Evolutionary conservation across 2,888 invertebrate species (phyloP).

Genomic region (Pinctada fucata): DNA sequence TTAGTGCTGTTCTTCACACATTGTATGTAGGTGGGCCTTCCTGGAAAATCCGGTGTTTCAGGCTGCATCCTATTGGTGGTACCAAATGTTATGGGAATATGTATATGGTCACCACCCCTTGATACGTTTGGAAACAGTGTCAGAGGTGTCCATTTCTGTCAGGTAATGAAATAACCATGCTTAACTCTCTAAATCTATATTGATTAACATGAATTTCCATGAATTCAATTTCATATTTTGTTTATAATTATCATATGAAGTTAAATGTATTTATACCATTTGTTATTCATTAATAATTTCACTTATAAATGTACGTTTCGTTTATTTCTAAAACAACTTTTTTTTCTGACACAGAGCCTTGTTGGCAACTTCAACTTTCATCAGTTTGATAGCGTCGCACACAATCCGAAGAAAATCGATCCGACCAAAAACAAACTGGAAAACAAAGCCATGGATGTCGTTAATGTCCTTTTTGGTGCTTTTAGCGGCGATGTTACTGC

Average conservation of each 20-base stretch:
- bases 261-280: no score
- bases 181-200: no score
- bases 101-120: constrained; percentile 95
- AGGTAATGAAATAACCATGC: constrained; percentile 71
- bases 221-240: no score
- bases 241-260: no score
- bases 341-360: no score
- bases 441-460: constrained; percentile 92
- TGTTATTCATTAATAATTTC: no score
- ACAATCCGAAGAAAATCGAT: constrained; percentile 94
- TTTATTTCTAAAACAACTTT: no score
- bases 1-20: no score
- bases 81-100: constrained; percentile 97
- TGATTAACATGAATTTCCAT: no score
- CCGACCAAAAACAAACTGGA: constrained; percentile 79
- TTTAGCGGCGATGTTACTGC: constrained; percentile 82
- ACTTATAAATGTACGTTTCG: no score
- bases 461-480: constrained; percentile 94
- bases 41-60: constrained; percentile 83
- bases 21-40: constrained; percentile 78
- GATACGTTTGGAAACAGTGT: constrained; percentile 89
- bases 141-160: constrained; percentile 83
- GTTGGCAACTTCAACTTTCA: no score
- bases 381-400: constrained; percentile 8
- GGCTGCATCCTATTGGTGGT: constrained; percentile 95